These are phyloP conservation scores for Onychorhynchus coronatus DNA, from an alignment of 2,113 vertebrate species.

Conservation along the genomic window DNA sequence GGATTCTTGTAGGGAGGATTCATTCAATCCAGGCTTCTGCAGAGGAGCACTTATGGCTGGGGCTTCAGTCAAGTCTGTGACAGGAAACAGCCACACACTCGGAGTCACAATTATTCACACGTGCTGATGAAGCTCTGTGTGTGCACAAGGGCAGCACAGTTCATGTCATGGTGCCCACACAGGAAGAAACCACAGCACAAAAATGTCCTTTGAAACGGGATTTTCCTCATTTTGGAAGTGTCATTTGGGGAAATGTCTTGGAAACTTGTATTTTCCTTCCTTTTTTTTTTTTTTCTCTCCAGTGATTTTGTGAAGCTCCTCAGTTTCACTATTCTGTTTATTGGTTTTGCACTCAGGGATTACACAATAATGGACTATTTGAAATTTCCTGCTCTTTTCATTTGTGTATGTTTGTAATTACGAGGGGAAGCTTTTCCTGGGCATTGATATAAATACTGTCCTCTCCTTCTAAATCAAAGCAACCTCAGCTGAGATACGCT, in stretches of 20 bases:
- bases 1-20: neutral
- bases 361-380: neutral
- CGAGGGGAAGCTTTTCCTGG: neutral
- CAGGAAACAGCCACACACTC: neutral
- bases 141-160: fast-evolving
- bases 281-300: neutral
- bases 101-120: neutral
- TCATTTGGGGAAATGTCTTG: neutral
- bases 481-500: fast-evolving
- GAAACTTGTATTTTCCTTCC: neutral
- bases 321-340: neutral
- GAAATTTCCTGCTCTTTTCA: neutral
- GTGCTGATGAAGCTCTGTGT: neutral
- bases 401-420: neutral
- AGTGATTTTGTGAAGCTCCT: neutral
- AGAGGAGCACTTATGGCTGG: neutral
- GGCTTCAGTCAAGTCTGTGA: fast-evolving
- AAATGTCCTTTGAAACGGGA: neutral
- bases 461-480: neutral
- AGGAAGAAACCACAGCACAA: neutral
- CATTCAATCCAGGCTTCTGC: neutral
- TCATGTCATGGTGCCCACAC: fast-evolving
- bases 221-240: neutral
- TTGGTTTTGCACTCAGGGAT: neutral
- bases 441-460: neutral